phyloP scores from a whole-genome alignment of 1,140 invertebrate genomes.

The Pemphigus obesinymphae region DNA sequence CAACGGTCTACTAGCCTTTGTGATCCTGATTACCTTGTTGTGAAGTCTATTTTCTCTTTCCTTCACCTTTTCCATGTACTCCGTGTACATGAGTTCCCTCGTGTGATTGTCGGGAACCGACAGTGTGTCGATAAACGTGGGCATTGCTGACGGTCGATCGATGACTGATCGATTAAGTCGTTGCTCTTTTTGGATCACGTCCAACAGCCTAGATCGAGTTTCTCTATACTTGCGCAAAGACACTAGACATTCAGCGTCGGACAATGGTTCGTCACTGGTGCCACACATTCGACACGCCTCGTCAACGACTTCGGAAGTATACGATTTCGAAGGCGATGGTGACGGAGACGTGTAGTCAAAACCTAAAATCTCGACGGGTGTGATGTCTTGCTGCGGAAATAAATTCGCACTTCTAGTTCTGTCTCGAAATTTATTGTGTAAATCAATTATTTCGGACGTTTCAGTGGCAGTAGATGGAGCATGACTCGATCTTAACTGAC shows the following conservation, averaged over 20 bases:
- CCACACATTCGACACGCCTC: conserved; percentile 50
- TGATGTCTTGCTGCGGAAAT: conserved; percentile 36
- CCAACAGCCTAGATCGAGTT: conserved; percentile 31
- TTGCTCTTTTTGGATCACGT: background rate
- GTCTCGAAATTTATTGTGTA: conserved; percentile 64
- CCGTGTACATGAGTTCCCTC: conserved; percentile 65
- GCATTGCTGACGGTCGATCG: background rate
- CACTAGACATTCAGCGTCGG: conserved; percentile 32
- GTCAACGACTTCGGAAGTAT: conserved; percentile 58
- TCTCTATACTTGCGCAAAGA: conserved; percentile 40
- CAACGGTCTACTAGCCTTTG: conserved; percentile 9
- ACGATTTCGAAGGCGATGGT: conserved; percentile 64
- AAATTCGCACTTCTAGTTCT: conserved; percentile 58
- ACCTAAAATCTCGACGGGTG: background rate
- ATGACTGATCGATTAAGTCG: conserved; percentile 13
- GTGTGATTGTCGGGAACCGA: conserved; percentile 50
- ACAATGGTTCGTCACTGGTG: conserved; percentile 34
- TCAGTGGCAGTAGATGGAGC: conserved; percentile 52
- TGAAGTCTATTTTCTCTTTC: conserved; percentile 71
- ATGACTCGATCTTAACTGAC: conserved; percentile 55
- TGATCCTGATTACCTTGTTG: conserved; percentile 68
- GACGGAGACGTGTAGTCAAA: conserved; percentile 51
- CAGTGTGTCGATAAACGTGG: conserved; percentile 46
- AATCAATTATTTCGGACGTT: conserved; percentile 60
- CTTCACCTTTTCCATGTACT: conserved; percentile 71